A percentile compares a stretch with the other conserved stretches of the same genome.
Conservation (phyloP, 2,888 invertebrate species). For the Scaptomyza tumidula region DNA sequence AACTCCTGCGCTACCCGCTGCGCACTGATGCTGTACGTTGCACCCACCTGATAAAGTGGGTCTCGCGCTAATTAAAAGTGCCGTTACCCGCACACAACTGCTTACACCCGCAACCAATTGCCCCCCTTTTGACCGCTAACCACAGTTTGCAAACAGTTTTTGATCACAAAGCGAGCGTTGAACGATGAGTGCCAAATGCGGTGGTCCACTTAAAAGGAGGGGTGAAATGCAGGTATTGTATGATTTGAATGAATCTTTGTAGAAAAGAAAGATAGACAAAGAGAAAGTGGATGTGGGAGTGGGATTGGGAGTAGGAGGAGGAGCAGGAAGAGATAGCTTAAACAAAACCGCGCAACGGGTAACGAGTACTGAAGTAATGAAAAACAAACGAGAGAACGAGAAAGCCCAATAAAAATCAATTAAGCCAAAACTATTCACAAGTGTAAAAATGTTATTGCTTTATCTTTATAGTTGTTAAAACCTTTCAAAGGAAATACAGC, state of each 20-base stretch:
- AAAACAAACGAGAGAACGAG: neutral
- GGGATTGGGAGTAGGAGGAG: too few species aligned
- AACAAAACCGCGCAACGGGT: conserved; percentile 13
- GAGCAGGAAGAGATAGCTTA: conserved; percentile 1
- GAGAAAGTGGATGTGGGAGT: neutral
- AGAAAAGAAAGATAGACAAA: neutral
- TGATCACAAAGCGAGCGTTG: conserved; percentile 48
- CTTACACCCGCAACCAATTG: conserved; percentile 5
- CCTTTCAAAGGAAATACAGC: too few species aligned
- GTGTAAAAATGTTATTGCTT: neutral
- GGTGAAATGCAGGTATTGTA: conserved; percentile 13
- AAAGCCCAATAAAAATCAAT: neutral
- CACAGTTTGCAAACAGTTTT: conserved; percentile 57
- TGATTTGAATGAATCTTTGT: conserved; percentile 28
- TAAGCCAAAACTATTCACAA: neutral
- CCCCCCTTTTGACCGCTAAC: conserved; percentile 1
- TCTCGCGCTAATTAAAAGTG: conserved; percentile 65
- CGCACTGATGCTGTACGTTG: conserved; percentile 22
- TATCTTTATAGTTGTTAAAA: too few species aligned
- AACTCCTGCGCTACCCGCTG: neutral
- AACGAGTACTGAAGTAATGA: conserved; percentile 9
- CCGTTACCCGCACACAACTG: conserved; percentile 45
- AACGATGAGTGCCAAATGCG: conserved; percentile 10
- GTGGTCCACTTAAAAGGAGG: neutral
- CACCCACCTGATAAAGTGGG: conserved; percentile 50